A percentile compares a stretch with the other conserved stretches of the same genome.
phyloP scores from a whole-genome alignment of 2,888 invertebrate species.

The Apoderus coryli region DNA sequence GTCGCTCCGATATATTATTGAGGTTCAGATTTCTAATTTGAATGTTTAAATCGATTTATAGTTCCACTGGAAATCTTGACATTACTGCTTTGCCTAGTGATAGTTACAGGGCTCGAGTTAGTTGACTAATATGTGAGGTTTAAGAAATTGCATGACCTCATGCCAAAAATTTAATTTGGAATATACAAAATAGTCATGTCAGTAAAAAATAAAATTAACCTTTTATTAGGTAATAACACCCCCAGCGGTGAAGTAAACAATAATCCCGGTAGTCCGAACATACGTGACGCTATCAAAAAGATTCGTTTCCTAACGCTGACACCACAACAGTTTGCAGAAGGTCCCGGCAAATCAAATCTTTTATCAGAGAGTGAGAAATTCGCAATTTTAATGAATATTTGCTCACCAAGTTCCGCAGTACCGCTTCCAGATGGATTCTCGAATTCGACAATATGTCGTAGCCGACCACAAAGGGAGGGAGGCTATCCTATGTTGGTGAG shows the following conservation, averaged over 20 bases:
- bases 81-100: too few relatives aligned
- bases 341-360: constrained; percentile 60
- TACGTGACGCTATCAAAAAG: constrained; percentile 56
- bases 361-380: constrained; percentile 65
- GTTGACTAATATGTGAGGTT: constrained; percentile 4
- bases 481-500: too few relatives aligned
- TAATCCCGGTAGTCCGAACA: constrained; percentile 27
- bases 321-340: constrained; percentile 71
- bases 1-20: too few relatives aligned
- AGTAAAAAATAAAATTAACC: too few relatives aligned
- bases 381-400: constrained; percentile 69
- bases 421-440: constrained; percentile 65
- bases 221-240: too few relatives aligned
- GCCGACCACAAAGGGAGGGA: too few relatives aligned
- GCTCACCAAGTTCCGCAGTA: constrained; percentile 50
- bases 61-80: too few relatives aligned
- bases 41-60: too few relatives aligned
- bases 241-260: constrained; percentile 18
- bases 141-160: constrained; percentile 15
- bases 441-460: constrained; percentile 35
- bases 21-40: too few relatives aligned
- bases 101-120: too few relatives aligned
- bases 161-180: too few relatives aligned
- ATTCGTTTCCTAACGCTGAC: constrained; percentile 66
- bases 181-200: neutral